A percentile compares a stretch with the other conserved stretches of the same genome.
Evolutionary conservation across 30 jellyfish, hydroid and myxozoan species (phyloP).

Genomic region (Chrysaora quinquecirrha): DNA sequence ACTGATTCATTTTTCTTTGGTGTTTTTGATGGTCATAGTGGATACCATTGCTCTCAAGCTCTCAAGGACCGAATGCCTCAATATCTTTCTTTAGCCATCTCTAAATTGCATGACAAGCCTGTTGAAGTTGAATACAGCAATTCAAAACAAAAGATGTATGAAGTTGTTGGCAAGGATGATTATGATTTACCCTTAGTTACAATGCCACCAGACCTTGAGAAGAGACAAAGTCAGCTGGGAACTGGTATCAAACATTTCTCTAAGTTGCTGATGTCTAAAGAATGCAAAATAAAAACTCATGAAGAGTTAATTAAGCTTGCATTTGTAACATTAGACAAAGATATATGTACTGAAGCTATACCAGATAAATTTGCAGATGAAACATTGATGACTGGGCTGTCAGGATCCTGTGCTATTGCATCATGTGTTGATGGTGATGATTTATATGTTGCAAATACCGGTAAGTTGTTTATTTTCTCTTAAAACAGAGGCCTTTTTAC

Average conservation of each 20-base stretch:
- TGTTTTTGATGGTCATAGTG: slow-evolving; percentile 97
- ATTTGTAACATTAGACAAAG: slow-evolving; percentile 78
- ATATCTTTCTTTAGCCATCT: slow-evolving; percentile 71
- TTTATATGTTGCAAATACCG: slow-evolving; percentile 91
- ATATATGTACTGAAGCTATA: slow-evolving; percentile 87
- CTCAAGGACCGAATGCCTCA: slow-evolving; percentile 75
- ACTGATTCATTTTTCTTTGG: slow-evolving; percentile 79
- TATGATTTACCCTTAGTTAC: slow-evolving; percentile 46
- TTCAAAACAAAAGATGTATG: background rate
- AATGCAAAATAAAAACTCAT: background rate
- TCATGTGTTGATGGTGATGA: slow-evolving; percentile 81
- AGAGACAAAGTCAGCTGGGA: slow-evolving; percentile 67
- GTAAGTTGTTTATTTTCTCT: too few species aligned
- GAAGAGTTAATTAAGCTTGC: slow-evolving; percentile 64
- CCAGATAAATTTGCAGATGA: slow-evolving; percentile 89
- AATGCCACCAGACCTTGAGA: slow-evolving; percentile 60
- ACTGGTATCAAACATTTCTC: slow-evolving; percentile 70
- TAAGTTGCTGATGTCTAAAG: background rate
- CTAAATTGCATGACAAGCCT: background rate
- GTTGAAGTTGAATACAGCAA: background rate
- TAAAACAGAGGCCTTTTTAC: too few species aligned
- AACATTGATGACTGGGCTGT: slow-evolving; percentile 84
- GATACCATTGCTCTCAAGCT: slow-evolving; percentile 97
- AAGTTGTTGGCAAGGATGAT: slow-evolving; percentile 56
- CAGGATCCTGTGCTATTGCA: slow-evolving; percentile 97